Evolutionary conservation across 1,140 invertebrate species (phyloP).

Genomic region (Calliphora vicina): DNA sequence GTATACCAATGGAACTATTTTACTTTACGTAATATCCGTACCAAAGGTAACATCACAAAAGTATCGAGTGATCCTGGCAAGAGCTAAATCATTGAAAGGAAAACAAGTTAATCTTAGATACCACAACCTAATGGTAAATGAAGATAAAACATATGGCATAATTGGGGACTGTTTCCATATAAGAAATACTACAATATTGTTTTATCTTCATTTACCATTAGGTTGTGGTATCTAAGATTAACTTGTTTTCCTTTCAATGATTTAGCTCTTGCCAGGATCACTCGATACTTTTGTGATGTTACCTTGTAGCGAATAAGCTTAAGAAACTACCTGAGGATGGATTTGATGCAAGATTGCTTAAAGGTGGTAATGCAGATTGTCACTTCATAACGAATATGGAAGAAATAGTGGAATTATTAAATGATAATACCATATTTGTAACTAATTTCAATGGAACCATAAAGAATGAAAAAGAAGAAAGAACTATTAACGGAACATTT

Average conservation of each 20-base stretch:
- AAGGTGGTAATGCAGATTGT: too few relatives aligned
- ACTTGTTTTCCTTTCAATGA: conserved; percentile 44
- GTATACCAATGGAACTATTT: conserved; percentile 31
- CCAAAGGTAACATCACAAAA: conserved; percentile 59
- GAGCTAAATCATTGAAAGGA: conserved; percentile 52
- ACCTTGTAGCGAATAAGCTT: conserved; percentile 39
- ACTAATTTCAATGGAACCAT: conserved; percentile 39
- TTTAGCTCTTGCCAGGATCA: conserved; percentile 58
- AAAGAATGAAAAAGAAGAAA: conserved; percentile 36
- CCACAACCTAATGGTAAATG: too few relatives aligned
- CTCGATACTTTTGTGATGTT: conserved; percentile 62
- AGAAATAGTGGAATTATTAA: conserved; percentile 54
- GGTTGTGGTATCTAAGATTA: too few relatives aligned
- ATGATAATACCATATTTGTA: conserved; percentile 37
- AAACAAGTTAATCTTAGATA: conserved; percentile 36
- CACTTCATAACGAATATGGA: conserved; percentile 50
- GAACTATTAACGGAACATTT: not conserved
- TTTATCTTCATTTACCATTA: too few relatives aligned
- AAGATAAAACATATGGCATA: too few relatives aligned
- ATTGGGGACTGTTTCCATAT: too few relatives aligned
- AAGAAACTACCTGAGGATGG: too few relatives aligned
- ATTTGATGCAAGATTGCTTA: too few relatives aligned
- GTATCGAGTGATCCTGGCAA: conserved; percentile 38
- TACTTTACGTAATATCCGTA: conserved; percentile 1
- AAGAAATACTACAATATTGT: too few relatives aligned